Percentiles rank a stretch among this genome's conserved stretches.
phyloP scores from a whole-genome alignment of 1,140 invertebrate species.

The Drosophila tropicalis region DNA sequence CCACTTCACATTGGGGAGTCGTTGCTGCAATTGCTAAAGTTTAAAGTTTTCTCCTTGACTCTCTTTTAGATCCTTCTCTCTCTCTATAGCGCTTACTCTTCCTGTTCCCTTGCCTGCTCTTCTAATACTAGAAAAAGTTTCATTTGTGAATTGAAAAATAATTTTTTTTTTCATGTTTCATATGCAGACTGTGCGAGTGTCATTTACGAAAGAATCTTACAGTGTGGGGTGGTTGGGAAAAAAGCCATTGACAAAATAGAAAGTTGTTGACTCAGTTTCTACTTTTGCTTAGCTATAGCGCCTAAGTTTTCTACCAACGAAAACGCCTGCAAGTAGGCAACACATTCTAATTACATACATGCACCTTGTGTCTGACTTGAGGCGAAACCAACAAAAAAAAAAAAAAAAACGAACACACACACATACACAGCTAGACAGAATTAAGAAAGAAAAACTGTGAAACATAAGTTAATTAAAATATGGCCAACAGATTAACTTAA shows the following conservation, averaged over 20 bases:
- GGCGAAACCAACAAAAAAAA: not conserved
- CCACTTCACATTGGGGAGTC: slow-evolving; percentile 60
- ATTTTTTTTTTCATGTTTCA: slow-evolving; percentile 62
- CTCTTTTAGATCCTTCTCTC: not conserved
- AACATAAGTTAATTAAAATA: slow-evolving; percentile 7
- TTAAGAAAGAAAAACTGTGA: not conserved
- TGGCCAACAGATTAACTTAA: slow-evolving; percentile 2
- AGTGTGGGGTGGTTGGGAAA: not conserved
- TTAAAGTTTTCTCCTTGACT: slow-evolving; percentile 63
- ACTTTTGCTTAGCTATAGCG: slow-evolving; percentile 26
- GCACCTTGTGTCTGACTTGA: slow-evolving; percentile 31
- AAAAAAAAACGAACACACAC: not conserved
- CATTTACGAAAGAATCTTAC: slow-evolving; percentile 54
- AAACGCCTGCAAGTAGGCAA: slow-evolving; percentile 28
- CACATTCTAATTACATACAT: slow-evolving; percentile 65
- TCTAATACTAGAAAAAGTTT: slow-evolving; percentile 63
- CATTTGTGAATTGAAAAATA: slow-evolving; percentile 80
- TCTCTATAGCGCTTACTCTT: not conserved
- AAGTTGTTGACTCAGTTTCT: slow-evolving; percentile 76
- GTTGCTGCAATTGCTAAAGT: slow-evolving; percentile 65
- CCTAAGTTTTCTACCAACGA: slow-evolving; percentile 14
- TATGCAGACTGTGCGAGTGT: slow-evolving; percentile 68
- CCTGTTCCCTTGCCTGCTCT: not conserved
- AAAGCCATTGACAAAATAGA: slow-evolving; percentile 73
- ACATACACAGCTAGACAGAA: not conserved